phyloP scores from a whole-genome alignment of 2,888 invertebrate species.

The Tinea trinotella region DNA sequence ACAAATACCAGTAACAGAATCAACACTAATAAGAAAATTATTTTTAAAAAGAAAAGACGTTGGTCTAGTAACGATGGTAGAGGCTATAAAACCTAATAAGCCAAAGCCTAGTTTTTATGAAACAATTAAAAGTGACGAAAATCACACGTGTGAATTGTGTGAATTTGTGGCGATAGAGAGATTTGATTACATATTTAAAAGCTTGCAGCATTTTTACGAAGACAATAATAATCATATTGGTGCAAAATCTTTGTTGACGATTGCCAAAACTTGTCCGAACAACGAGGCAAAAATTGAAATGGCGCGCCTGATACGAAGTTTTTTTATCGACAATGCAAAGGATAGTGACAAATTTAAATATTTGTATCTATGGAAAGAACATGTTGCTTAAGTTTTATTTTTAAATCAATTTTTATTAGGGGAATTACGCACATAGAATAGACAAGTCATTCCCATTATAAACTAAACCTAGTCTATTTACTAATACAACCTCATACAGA shows the following conservation, averaged over 20 bases:
- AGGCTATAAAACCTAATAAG: background rate
- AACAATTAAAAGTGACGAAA: background rate
- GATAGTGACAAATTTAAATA: conserved; percentile 35
- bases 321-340: conserved; percentile 23
- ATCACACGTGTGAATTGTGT: conserved; percentile 25
- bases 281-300: conserved; percentile 36
- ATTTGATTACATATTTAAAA: conserved; percentile 38
- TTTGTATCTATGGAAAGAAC: conserved; percentile 31
- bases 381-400: too few species aligned
- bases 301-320: conserved; percentile 20
- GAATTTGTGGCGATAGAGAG: conserved; percentile 38
- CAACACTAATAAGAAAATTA: conserved; percentile 44
- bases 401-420: too few species aligned
- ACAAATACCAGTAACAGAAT: conserved; percentile 40
- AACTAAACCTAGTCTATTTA: too few species aligned
- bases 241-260: conserved; percentile 32
- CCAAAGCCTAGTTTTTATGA: background rate
- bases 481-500: too few species aligned
- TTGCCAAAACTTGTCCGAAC: conserved; percentile 36
- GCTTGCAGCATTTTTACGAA: conserved; percentile 36
- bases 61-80: background rate
- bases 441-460: too few species aligned
- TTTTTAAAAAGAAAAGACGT: conserved; percentile 29
- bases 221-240: conserved; percentile 35
- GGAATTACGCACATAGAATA: too few species aligned